Evolutionary conservation across 1,140 invertebrate species (phyloP).

Genomic region (Sogatella furcifera): DNA sequence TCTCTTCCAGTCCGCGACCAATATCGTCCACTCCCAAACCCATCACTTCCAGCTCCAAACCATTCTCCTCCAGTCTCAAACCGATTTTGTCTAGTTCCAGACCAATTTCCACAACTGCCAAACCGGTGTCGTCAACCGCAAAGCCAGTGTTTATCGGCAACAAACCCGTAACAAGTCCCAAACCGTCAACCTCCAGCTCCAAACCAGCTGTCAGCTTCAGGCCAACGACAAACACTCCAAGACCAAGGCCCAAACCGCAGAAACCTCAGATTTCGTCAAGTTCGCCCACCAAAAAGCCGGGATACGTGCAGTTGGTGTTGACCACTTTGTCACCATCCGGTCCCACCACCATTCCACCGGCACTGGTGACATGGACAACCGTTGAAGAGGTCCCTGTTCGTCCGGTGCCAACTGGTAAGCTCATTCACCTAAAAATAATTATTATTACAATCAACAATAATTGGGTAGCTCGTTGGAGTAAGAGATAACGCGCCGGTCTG

Average conservation of each 20-base stretch:
- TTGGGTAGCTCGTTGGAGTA: no score
- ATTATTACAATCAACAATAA: no score
- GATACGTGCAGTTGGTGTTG: background rate
- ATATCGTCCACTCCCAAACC: background rate
- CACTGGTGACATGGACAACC: conserved; percentile 48
- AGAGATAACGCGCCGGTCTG: no score
- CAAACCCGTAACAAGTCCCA: background rate
- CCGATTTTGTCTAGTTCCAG: background rate
- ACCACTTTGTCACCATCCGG: background rate
- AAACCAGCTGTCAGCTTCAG: background rate
- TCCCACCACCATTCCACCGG: conserved; percentile 28
- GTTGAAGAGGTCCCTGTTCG: conserved; percentile 35
- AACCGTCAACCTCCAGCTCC: background rate
- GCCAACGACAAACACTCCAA: background rate
- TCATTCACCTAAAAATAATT: no score
- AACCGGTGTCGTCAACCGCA: background rate
- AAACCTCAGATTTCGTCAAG: background rate
- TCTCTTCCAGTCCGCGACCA: conserved; percentile 1
- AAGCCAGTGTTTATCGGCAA: background rate
- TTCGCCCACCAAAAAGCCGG: background rate
- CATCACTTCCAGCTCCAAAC: background rate
- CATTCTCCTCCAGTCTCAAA: background rate
- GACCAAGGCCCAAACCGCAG: background rate
- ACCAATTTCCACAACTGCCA: background rate
- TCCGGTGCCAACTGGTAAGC: conserved; percentile 8